Evolutionary conservation across 2,797 vertebrate species (phyloP), one percentile per base, ranked within the genome.

Genomic region (Lepilemur ruficaudatus): DNA sequence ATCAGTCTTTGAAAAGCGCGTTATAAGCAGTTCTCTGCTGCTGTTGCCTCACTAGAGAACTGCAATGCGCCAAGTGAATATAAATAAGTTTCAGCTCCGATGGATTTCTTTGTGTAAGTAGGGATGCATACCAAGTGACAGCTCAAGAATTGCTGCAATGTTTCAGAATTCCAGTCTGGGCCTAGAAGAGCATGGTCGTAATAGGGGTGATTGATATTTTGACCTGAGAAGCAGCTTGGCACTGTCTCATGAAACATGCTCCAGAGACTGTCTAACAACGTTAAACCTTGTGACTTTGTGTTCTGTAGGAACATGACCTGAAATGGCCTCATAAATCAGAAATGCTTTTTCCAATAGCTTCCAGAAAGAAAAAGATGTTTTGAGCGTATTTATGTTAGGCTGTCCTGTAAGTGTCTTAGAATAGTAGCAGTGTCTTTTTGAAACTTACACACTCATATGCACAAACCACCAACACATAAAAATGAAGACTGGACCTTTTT

Each of bases 321-420:
- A n/a, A 91, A 94, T 50, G 46, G 55, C 89, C 73, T 89, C 67
- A 69, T 96, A 93, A 93, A 94, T 97, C 95, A 97, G 70, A 88
- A 7, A 73, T 72, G 48, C 23, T 89, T 89, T 57, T 79, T 89
- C 67, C 20, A 83, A 9, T 52, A 89, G 32, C 38, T 89, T 32
- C 13, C 23, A 79, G 67, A 75, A 61, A 69, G 9, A n/a, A 57
- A 95, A 70, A 80, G 15, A 73, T n/a, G 46, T 69, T 76, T 38
- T 92, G 7, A 59, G 55, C 67, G 3, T 83, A 35, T 86, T 55
- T 87, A 38, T 82, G 23, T 90, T 89, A 86, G 48, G 23, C 48
- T 86, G 12, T 79, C 38, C 57, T 83, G 9, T 30, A 35, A 91
- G 32, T 25, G 25, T 76, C 69, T 92, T 78, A 81, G 57, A 83